Evolutionary conservation across 2,888 invertebrate species (phyloP), one percentile per base, ranked within the genome.

Genomic region (Nemurella pictetii): DNA sequence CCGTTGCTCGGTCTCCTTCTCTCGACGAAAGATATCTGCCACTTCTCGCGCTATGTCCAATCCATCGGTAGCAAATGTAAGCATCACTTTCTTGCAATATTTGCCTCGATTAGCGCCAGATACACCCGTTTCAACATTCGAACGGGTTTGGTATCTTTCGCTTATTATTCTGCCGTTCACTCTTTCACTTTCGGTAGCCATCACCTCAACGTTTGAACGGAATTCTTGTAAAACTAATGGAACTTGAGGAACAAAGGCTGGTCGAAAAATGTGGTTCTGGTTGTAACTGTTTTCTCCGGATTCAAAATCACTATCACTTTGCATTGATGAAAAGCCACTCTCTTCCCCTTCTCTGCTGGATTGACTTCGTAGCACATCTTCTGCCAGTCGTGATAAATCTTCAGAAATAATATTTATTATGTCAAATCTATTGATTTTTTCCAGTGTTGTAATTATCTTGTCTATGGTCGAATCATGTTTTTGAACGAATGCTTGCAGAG

Each of bases 11-110:
- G 80, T 73, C 0, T 83, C 30, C 25, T 78, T 82, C 25, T 83
- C 29, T 30, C 32, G 28, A 12, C 86, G 72, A 3, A 86, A 84
- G 25, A 78, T 74, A 75, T 30, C 5, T 3, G 86, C 83, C 27
- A 86, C 55, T 27, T 83, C 75, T 25, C 73, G 26, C 26, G 86
- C 86, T 27, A 35, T 75, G 27, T 80, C 26, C 20, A 82, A 55
- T 30, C 86, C 86, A 85, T 86, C 86, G 25, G 75, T 30, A 35
- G 85, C 78, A 83, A 84, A 86, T 29, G 86, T 86, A 0, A 86
- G 35, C 83, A 86, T 72, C 9, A 86, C 85, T 73, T 15, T 85
- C 35, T 83, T 35, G 3, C 32, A 73, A 83, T 85, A 85, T 35
- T 83, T 84, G 0, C 9, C 12, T n/a, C 30, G 25, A 15, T 26